Base-by-base conservation (phyloP, 2,797 vertebrate species). In the Bovichtus diacanthus region DNA sequence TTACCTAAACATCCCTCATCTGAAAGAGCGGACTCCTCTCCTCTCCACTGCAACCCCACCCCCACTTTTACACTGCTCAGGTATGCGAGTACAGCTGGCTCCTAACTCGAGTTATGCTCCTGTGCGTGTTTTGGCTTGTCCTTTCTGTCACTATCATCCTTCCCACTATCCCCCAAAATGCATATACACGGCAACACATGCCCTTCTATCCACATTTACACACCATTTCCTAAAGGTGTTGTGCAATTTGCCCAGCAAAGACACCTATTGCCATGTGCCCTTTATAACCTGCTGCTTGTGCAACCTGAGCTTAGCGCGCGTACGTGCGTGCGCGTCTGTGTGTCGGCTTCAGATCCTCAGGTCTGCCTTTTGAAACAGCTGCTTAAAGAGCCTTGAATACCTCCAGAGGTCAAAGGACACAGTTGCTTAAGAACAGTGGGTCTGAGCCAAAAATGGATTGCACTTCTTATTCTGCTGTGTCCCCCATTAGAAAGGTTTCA, bases 41-140 rank as follows among this genome's bases (percentile, higher is more conserved):
- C 31, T 65, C 50, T 73, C 59, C 53, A 41, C 9, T 51, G 50
- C 67, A 36, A 78, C 81, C 78, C 83, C 62, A 51, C 86, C 87
- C 84, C 81, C 70, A 66, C 69, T 50, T 83, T 75, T 79, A 84
- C 66, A 69, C 70, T 63, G 73, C 85, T 88, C 87, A 91, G 91
- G 92, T 92, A 93, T 94, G 92, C 4, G 49, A 83, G 83, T 79
- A 81, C 86, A 91, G 87, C 86, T 90, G 85, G 78, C 85, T 83
- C 38, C 73, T 51, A 1, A 36, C 73, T 78, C 46, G 67, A 81
- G 69, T 79, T 91, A 70, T 84, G 81, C 68, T 77, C 36, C 73
- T 56, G 47, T 41, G 76, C 93, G 1, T 87, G 93, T 90, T 87
- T 83, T 81, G 73, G 75, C 93, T 83, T 87, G 91, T 87, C 58